These are phyloP conservation scores for Harpagifer antarcticus DNA, from an alignment of 2,797 vertebrate genomes.

Conservation along the genomic window DNA sequence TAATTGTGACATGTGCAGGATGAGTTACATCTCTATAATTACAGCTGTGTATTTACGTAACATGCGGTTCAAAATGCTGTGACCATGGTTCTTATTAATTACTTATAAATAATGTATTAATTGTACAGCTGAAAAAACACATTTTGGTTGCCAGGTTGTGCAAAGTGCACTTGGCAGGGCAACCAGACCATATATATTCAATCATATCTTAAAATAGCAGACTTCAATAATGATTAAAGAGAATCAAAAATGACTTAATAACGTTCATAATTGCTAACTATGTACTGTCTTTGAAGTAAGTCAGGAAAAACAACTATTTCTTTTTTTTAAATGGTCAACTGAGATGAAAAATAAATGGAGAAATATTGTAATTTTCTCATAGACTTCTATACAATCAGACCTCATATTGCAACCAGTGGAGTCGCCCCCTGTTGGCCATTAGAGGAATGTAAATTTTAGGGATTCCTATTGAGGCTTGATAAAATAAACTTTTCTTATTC, in stretches of 20 bases:
- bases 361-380: too few relatives aligned
- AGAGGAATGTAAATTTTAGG: too few relatives aligned
- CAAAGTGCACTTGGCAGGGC: neutral
- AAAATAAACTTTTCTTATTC: neutral
- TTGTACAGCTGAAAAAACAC: neutral
- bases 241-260: too few relatives aligned
- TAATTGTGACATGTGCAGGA: neutral
- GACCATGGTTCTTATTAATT: neutral
- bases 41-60: neutral
- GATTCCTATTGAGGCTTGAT: too few relatives aligned
- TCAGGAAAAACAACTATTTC: neutral
- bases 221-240: too few relatives aligned
- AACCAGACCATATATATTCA: slow-evolving; percentile 1
- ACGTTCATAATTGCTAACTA: neutral
- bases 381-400: too few relatives aligned
- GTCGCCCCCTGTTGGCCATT: too few relatives aligned
- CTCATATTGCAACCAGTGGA: too few relatives aligned
- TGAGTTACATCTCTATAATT: neutral
- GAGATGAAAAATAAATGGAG: too few relatives aligned
- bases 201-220: neutral
- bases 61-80: neutral
- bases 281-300: neutral
- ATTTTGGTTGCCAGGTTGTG: neutral
- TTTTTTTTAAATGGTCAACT: too few relatives aligned
- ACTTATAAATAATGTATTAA: neutral